Percentiles rank a stretch among this genome's conserved stretches.
These are phyloP conservation scores for Notothenia coriiceps DNA, from an alignment of 2,113 vertebrate genomes.

Conservation along the genomic window DNA sequence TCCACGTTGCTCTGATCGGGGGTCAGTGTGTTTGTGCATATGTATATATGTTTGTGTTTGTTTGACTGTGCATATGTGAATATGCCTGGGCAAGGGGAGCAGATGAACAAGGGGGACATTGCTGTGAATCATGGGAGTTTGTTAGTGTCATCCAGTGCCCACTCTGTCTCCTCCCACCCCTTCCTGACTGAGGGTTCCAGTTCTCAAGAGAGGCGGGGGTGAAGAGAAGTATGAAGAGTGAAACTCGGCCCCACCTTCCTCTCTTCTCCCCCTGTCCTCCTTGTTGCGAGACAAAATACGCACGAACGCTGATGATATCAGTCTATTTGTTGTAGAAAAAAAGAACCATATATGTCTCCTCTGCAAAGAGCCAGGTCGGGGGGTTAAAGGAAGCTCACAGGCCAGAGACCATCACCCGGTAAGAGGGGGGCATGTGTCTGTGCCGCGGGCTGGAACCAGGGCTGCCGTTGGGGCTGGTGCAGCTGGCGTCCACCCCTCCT, in stretches of 20 bases:
- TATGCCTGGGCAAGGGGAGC: conserved; percentile 53
- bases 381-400: conserved; percentile 86
- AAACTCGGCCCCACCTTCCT: conserved; percentile 29
- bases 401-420: conserved; percentile 99
- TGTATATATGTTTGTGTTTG: conserved; percentile 55
- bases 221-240: conserved; percentile 60
- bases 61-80: conserved; percentile 60
- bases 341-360: conserved; percentile 72
- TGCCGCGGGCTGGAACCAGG: conserved; percentile 96
- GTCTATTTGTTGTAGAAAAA: conserved; percentile 77
- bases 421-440: conserved; percentile 98
- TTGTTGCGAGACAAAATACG: conserved; percentile 68
- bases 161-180: conserved; percentile 63
- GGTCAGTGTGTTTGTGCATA: conserved; percentile 57
- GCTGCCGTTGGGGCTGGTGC: conserved; percentile 95
- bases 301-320: conserved; percentile 78
- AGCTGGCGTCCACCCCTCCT: conserved; percentile 98
- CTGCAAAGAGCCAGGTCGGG: conserved; percentile 68
- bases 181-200: conserved; percentile 60
- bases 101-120: conserved; percentile 59
- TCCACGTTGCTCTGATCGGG: conserved; percentile 77
- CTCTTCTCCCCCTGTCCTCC: conserved; percentile 49
- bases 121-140: conserved; percentile 63
- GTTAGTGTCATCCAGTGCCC: conserved; percentile 59
- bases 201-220: conserved; percentile 62